Evolutionary conservation across 2,113 vertebrate genomes (phyloP).

Genomic region (Clarias gariepinus): DNA sequence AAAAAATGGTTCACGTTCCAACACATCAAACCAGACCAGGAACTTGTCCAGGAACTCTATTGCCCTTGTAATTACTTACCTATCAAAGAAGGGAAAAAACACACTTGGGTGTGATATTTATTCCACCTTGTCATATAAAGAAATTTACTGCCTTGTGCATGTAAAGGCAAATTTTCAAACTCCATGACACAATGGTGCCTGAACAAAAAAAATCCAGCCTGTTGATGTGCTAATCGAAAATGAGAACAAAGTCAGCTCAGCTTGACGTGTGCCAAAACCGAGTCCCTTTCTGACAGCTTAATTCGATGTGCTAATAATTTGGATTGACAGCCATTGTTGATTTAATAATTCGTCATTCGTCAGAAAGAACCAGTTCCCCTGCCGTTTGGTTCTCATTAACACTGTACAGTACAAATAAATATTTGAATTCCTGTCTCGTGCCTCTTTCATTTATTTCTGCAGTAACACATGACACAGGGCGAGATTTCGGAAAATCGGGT

Average conservation of each 20-base stretch:
- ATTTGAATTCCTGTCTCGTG: not conserved
- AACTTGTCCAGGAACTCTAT: not conserved
- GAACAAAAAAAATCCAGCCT: not conserved
- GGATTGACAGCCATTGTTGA: not conserved
- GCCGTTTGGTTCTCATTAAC: too few relatives aligned
- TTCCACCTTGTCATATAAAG: too few relatives aligned
- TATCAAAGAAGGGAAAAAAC: not conserved
- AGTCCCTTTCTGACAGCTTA: not conserved
- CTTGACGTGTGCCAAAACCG: conserved; percentile 20
- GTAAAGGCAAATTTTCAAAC: not conserved
- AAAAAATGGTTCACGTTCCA: not conserved
- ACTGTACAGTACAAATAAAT: not conserved
- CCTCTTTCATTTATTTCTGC: not conserved
- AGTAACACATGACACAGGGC: not conserved
- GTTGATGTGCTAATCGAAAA: not conserved
- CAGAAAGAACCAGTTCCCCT: conserved; percentile 8
- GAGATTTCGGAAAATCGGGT: not conserved
- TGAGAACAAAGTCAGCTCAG: conserved; percentile 26
- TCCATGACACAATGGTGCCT: not conserved
- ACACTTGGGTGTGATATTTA: not conserved
- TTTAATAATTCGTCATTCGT: conserved; percentile 30
- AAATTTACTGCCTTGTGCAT: not conserved
- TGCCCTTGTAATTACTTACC: not conserved
- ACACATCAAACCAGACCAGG: not conserved
- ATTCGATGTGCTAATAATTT: conserved; percentile 30